Conservation (phyloP, 2,797 vertebrate species). For the Chelidonichthys spinosus region DNA sequence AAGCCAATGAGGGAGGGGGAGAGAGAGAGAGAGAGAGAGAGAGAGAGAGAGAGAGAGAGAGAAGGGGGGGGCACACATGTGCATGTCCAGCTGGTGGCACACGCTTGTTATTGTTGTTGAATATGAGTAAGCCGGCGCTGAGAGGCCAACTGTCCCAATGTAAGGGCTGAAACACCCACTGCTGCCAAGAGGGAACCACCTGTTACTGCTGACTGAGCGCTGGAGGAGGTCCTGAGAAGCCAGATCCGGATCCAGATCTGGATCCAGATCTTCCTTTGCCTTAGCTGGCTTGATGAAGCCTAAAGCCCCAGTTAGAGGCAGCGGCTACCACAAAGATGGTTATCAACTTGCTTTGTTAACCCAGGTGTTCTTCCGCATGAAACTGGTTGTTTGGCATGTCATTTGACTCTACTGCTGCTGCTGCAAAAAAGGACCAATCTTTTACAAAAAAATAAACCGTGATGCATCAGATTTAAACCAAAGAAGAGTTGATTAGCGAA, state of each 20-base stretch:
- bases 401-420: neutral
- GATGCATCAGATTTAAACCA: no score
- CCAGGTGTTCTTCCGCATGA: neutral
- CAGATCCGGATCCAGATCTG: neutral
- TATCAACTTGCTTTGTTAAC: neutral
- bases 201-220: conserved; percentile 44
- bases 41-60: neutral
- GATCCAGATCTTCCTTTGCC: neutral
- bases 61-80: neutral
- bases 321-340: neutral
- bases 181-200: conserved; percentile 52
- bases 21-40: neutral
- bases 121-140: conserved; percentile 21
- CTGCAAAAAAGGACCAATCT: no score
- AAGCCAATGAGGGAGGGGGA: neutral
- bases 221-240: neutral
- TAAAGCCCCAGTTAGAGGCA: neutral
- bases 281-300: neutral
- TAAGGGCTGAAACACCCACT: conserved; percentile 14
- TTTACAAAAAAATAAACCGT: no score
- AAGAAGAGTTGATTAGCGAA: no score
- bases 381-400: neutral
- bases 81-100: conserved; percentile 28
- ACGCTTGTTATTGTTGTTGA: conserved; percentile 41
- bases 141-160: conserved; percentile 35